These are phyloP conservation scores for Pantala flavescens DNA, from an alignment of 1,140 invertebrate genomes.

Conservation along the genomic window DNA sequence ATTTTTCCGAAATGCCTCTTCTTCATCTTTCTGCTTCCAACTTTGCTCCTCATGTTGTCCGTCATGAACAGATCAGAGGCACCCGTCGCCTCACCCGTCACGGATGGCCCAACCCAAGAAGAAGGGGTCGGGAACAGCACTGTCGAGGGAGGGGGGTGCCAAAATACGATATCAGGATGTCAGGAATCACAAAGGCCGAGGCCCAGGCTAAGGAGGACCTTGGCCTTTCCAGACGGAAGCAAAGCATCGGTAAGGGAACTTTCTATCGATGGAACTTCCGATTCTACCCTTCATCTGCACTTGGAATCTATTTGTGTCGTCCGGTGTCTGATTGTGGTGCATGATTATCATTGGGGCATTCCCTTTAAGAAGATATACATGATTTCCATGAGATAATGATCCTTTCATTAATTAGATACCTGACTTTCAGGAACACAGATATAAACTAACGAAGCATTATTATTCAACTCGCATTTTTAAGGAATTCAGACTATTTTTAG, in stretches of 20 bases:
- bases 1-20: not conserved
- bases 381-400: no score
- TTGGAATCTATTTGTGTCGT: no score
- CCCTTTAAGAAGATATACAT: slow-evolving; percentile 1
- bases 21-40: not conserved
- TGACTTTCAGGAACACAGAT: no score
- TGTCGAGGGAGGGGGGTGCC: not conserved
- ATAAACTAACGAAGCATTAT: no score
- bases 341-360: not conserved
- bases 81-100: not conserved
- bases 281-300: no score
- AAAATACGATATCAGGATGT: not conserved
- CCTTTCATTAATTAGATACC: no score
- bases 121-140: not conserved
- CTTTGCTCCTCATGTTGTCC: not conserved
- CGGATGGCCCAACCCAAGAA: not conserved
- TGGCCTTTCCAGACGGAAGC: not conserved
- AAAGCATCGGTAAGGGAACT: not conserved
- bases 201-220: not conserved
- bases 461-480: no score
- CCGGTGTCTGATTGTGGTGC: no score
- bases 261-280: no score
- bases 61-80: not conserved
- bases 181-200: not conserved
- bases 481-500: no score